These are phyloP conservation scores for Sphaeridia pumilis DNA, from an alignment of 2,888 invertebrate species.

Conservation along the genomic window DNA sequence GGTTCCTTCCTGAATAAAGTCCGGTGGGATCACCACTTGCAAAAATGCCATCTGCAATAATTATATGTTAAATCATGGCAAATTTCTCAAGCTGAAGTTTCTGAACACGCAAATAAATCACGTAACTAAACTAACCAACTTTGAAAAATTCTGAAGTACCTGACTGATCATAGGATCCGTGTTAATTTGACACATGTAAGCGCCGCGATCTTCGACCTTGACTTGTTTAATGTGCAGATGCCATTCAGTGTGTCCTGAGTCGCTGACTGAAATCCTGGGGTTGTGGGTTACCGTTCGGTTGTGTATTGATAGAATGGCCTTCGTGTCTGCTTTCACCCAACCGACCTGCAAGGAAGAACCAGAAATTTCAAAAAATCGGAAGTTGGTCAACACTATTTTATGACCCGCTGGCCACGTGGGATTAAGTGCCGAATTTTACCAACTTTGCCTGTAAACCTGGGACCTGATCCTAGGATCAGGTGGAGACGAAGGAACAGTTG, in stretches of 20 bases:
- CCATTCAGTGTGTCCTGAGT: conserved; percentile 76
- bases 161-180: conserved; percentile 91
- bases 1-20: conserved; percentile 72
- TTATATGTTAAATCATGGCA: neutral
- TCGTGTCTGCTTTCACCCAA: conserved; percentile 86
- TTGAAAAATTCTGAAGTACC: conserved; percentile 44
- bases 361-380: no score
- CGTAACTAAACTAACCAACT: no score
- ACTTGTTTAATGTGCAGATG: conserved; percentile 71
- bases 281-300: conserved; percentile 87
- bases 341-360: conserved; percentile 56
- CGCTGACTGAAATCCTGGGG: conserved; percentile 70
- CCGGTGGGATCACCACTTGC: conserved; percentile 82
- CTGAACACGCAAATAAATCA: no score
- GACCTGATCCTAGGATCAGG: no score
- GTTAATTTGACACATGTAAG: conserved; percentile 90
- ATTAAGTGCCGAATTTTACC: no score
- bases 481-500: neutral
- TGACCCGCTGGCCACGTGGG: no score
- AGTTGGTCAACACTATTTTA: no score
- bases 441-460: neutral
- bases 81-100: no score
- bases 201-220: conserved; percentile 72
- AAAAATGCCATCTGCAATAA: conserved; percentile 63
- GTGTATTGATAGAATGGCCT: conserved; percentile 75